These are phyloP conservation scores for Melangyna quadrimaculata DNA, from an alignment of 2,888 invertebrate species.

Conservation along the genomic window DNA sequence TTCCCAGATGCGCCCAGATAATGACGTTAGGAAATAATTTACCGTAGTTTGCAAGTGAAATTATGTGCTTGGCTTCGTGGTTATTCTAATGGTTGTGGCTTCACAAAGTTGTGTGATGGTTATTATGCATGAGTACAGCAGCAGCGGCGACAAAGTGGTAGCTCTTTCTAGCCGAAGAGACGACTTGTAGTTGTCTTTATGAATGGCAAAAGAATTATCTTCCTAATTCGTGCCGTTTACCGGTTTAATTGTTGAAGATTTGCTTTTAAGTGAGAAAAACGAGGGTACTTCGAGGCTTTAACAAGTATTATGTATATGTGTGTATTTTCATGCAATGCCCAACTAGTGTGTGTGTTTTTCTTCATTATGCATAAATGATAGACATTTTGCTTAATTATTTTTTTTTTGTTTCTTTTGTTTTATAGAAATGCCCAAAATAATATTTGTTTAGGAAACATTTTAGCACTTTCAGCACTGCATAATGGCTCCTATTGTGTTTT, in stretches of 20 bases:
- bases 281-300: slow-evolving; percentile 33
- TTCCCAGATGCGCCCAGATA: slow-evolving; percentile 61
- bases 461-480: not conserved
- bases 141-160: not conserved
- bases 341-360: not conserved
- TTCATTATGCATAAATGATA: not conserved
- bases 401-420: not conserved
- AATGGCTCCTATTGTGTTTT: not conserved
- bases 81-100: not conserved
- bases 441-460: slow-evolving; percentile 24
- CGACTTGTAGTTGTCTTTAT: not conserved
- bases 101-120: not conserved
- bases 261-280: slow-evolving; percentile 64
- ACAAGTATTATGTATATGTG: not conserved
- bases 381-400: slow-evolving; percentile 30
- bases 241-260: slow-evolving; percentile 59
- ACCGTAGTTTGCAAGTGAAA: slow-evolving; percentile 64
- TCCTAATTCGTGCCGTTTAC: slow-evolving; percentile 41
- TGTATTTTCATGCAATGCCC: not conserved
- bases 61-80: slow-evolving; percentile 47
- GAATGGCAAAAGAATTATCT: slow-evolving; percentile 13
- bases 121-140: not conserved
- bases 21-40: slow-evolving; percentile 66
- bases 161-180: not conserved
- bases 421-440: slow-evolving; percentile 1